These are phyloP conservation scores for Trichoplusia ni DNA, from an alignment of 1,140 invertebrate genomes.

Conservation along the genomic window DNA sequence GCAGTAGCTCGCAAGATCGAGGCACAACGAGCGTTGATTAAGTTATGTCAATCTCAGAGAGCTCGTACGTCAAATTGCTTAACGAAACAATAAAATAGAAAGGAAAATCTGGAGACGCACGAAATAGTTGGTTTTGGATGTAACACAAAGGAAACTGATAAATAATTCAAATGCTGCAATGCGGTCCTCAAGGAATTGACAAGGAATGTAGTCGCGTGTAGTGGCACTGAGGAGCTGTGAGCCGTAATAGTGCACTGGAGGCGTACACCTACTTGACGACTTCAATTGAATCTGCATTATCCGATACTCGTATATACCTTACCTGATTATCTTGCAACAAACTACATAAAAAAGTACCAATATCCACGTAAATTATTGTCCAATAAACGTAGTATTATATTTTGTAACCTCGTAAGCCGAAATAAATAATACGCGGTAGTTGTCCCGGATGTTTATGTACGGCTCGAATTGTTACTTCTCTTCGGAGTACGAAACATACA, in stretches of 20 bases:
- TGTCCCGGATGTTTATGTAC: too few relatives aligned
- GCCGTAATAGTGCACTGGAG: conserved; percentile 42
- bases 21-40: conserved; percentile 35
- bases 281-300: conserved; percentile 26
- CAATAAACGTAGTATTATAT: too few relatives aligned
- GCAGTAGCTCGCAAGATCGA: conserved; percentile 8
- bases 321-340: too few relatives aligned
- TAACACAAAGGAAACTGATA: conserved; percentile 73
- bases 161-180: conserved; percentile 77
- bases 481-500: too few relatives aligned
- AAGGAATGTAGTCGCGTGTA: conserved; percentile 51
- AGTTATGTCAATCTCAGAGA: conserved; percentile 40
- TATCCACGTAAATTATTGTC: too few relatives aligned
- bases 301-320: conserved; percentile 13
- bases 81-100: conserved; percentile 51
- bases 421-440: too few relatives aligned
- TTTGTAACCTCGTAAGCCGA: too few relatives aligned
- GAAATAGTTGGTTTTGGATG: conserved; percentile 66
- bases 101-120: conserved; percentile 50
- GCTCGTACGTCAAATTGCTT: conserved; percentile 33
- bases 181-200: conserved; percentile 66
- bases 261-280: conserved; percentile 37
- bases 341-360: too few relatives aligned
- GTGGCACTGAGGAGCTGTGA: conserved; percentile 34
- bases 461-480: too few relatives aligned